Base-by-base conservation (phyloP, 2,797 vertebrate genomes). In the Poeciliopsis presidionis region DNA sequence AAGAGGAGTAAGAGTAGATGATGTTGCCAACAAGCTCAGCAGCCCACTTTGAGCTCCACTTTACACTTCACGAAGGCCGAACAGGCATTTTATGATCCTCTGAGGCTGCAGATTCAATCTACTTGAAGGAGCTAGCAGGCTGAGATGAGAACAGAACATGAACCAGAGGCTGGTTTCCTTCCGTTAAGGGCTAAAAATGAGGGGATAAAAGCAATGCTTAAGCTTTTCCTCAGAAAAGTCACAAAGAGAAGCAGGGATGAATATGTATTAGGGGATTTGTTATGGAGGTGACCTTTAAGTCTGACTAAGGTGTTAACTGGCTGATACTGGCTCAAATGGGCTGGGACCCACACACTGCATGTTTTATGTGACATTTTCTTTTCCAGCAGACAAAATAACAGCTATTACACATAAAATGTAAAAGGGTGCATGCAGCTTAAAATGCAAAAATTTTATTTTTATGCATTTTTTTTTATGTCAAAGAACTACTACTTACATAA, bases 231-330 rank as follows among this genome's bases (percentile, higher is more conserved):
- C 78, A 72, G 80, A 75, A 81, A 86, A 74, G 77, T 83, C 85
- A 82, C 18, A 30, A 80, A 84, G 74, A 83, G 36, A 33, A 80
- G 75, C 72, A 5, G 36, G 75, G 76, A 86, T 89, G 89, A 91
- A 93, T 91, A 92, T 90, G 84, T 82, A 93, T 91, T 86, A 92
- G 61, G 59, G 74, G 86, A 88, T 91, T 83, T 88, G 85, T 86
- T 73, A 80, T 43, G 81, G 79, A 85, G 83, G 78, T 93, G 91
- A 93, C 89, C 92, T 94, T 94, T 93, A 87, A 83, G 83, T 75
- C 61, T 7, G 25, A 75, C 77, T 82, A 59, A 88, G 86, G 87
- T 88, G 89, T 89, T 88, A 89, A 91, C 87, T 74, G 87, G 80
- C 77, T 84, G 79, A 90, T 75, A 81, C 76, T 67, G 77, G 74